Evolutionary conservation across 2,797 vertebrate genomes (phyloP).

Genomic region (Myotis findleyi): DNA sequence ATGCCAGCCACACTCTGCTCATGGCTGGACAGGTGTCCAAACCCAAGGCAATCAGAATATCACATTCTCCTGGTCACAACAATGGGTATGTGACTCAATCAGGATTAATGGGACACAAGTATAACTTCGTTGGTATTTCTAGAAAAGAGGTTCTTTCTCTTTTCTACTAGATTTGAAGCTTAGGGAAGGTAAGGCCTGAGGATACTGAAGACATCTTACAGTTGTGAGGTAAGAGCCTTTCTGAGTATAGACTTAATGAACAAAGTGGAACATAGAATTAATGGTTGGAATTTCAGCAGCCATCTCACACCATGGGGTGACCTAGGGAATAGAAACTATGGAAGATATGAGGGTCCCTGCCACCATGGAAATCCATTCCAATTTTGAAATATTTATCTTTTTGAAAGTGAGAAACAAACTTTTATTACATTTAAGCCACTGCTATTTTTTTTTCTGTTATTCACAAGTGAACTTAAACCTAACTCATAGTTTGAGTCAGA

Average conservation of each 20-base stretch:
- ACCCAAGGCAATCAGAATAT: background rate
- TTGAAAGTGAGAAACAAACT: slow-evolving; percentile 31
- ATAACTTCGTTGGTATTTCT: background rate
- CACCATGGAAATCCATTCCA: background rate
- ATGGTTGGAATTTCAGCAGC: background rate
- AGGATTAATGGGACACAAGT: background rate
- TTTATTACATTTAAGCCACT: background rate
- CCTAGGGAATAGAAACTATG: background rate
- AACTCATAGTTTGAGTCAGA: background rate
- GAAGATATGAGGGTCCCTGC: background rate
- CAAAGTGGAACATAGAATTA: background rate
- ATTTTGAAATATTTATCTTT: background rate
- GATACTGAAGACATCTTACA: background rate
- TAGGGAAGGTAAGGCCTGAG: background rate
- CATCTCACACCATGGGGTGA: background rate
- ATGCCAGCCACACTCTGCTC: background rate
- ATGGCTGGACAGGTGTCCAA: background rate
- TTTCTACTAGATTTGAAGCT: slow-evolving; percentile 36
- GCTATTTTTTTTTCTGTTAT: background rate
- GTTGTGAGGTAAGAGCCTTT: background rate
- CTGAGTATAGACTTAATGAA: background rate
- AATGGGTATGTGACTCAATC: background rate
- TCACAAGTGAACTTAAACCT: slow-evolving; percentile 1
- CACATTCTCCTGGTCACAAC: background rate
- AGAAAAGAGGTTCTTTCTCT: background rate